Base-by-base conservation (phyloP, 1,140 invertebrate genomes). In the Papilio helenus region DNA sequence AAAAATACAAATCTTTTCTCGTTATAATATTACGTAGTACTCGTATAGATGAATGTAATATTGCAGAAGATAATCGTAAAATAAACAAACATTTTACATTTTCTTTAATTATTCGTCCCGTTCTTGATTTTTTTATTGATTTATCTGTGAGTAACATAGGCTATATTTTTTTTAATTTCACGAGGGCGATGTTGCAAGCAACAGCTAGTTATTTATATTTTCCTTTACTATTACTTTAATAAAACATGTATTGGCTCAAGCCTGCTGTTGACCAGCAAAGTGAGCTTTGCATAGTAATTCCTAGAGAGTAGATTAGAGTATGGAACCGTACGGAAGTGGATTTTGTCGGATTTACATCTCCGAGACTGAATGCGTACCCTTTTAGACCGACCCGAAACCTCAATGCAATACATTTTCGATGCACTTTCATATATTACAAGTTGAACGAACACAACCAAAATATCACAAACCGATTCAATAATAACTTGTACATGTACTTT, bases 301-400 rank as follows among this genome's bases (percentile, higher is more conserved):
- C 55, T 42, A 77, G 18, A 77, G 76, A 77, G n/a, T 39, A 77
- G 76, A 77, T 77, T 65, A 77, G 39, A 58, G 74, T 34, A 55
- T 23, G 29, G 76, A 77, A 77, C 55, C 76, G 76, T 23, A 77
- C 34, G 76, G 76, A 77, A 77, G 55, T 65, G 76, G 76, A 77
- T 77, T 77, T 68, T 42, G 58, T 77, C 55, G 55, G 76, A 65
- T 77, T 61, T 77, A 39, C 76, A 18, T 44, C n/a, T n/a, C n/a
- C 42, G 76, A 65, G 76, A 65, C 10, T 12, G 9, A 46, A 39
- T 34, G 20, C 76, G 65, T n/a, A 14, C 20, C 34, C 55, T 77
- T 23, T 20, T 58, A 76, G 58, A 68, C 18, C 3, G 2, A 1
- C 8, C 1, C 23, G 9, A 26, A 29, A 68, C 26, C 61, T 29